These are phyloP conservation scores for Herpailurus yagouaroundi DNA, from an alignment of 2,113 vertebrate species.

Conservation along the genomic window DNA sequence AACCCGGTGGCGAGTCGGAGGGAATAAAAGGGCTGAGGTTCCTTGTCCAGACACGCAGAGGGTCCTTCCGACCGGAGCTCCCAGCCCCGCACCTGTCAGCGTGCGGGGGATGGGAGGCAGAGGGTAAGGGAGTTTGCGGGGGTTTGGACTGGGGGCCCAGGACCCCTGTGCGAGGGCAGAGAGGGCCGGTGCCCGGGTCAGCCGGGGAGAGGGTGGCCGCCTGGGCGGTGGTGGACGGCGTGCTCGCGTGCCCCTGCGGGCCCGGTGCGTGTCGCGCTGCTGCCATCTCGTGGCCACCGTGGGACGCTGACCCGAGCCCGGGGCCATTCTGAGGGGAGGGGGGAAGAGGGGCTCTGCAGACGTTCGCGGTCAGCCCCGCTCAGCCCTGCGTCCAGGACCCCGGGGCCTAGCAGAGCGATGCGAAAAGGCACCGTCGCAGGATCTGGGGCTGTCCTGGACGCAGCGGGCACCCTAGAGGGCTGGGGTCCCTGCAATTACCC, in stretches of 20 bases:
- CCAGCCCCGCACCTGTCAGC: neutral
- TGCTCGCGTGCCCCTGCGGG: rapidly evolving
- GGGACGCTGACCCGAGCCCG: neutral
- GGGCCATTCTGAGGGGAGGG: rapidly evolving
- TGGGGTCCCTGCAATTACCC: neutral
- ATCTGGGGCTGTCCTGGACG: neutral
- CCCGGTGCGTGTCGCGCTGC: neutral
- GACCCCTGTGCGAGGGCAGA: no score
- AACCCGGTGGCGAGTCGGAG: no score
- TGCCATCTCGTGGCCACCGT: conserved; percentile 8
- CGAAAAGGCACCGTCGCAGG: neutral
- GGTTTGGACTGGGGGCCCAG: neutral
- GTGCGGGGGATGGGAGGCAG: no score
- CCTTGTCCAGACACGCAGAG: rapidly evolving
- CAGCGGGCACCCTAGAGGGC: neutral
- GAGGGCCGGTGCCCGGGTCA: no score
- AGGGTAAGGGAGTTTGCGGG: neutral
- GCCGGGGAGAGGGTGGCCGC: no score
- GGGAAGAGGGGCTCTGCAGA: neutral
- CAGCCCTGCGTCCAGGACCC: no score
- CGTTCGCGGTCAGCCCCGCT: no score
- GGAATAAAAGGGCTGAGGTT: neutral
- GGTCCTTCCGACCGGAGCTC: neutral
- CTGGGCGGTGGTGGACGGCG: neutral
- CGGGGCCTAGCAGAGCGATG: neutral